Percentiles rank a stretch among this genome's conserved stretches.
phyloP scores from a whole-genome alignment of 2,888 invertebrate genomes.

The Ochropleura leucogaster region DNA sequence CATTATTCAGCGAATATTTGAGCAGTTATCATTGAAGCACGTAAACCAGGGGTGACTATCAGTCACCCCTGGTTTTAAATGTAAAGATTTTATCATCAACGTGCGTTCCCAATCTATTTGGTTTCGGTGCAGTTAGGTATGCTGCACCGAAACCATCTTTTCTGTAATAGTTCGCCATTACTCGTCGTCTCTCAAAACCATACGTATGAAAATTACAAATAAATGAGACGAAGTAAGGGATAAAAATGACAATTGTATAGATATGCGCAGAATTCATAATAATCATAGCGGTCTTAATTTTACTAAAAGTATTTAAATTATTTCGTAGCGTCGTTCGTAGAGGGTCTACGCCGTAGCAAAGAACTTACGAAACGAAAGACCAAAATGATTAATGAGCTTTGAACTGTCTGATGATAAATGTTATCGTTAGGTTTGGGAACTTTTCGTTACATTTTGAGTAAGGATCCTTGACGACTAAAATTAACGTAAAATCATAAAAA shows the following conservation, averaged over 20 bases:
- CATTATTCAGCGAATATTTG: background rate
- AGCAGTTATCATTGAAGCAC: background rate
- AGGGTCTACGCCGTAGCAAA: constrained; percentile 37
- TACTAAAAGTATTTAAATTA: background rate
- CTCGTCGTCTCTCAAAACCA: background rate
- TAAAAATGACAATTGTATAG: background rate
- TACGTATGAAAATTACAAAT: background rate
- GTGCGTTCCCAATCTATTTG: background rate
- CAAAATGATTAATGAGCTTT: constrained; percentile 32
- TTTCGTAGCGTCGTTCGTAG: constrained; percentile 36
- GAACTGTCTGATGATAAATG: constrained; percentile 17
- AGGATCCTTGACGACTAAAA: background rate
- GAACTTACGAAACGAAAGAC: constrained; percentile 16
- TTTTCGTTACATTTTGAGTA: constrained; percentile 13
- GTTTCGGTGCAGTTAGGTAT: background rate
- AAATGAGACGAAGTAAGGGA: background rate
- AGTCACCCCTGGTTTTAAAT: no score
- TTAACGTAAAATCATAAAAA: background rate
- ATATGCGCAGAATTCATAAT: constrained; percentile 1
- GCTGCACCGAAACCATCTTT: background rate
- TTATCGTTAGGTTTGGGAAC: constrained; percentile 17
- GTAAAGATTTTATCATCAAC: background rate
- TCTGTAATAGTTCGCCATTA: background rate
- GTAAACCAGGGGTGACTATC: background rate
- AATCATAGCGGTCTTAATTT: background rate